Base-by-base conservation (phyloP, 2,888 invertebrate species). In the Nyleta sp. region DNA sequence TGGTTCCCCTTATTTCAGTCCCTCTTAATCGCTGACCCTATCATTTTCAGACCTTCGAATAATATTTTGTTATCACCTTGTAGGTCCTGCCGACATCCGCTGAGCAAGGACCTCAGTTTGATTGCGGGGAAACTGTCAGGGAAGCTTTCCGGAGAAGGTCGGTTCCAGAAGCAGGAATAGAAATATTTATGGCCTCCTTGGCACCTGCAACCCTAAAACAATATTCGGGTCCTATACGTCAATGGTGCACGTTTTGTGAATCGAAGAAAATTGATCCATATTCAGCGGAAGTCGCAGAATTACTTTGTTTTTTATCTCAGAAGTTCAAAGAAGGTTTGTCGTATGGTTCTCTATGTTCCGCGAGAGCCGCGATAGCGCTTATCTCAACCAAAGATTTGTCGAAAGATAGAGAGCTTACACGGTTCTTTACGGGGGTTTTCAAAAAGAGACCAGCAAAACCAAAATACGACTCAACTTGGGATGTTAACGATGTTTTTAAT, bases 381-480 rank as follows among this genome's bases (percentile, higher is more conserved):
- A 48, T 48, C 0, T 48, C 28, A 28, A 2, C 4, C 8, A n/a
- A 3, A 0, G 15, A 48, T 48, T 28, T 48, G 1, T 6, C 28
- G n/a, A 28, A 28, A 1, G n/a, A 48, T 28, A 24, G n/a, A 24
- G 24, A 24, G 2, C 1, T 48, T 7, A n/a, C 24, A 1, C 46
- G 70, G 7, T 40, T 77, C 15, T 60, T 77, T 7, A 64, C 33
- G 38, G 76, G 71, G 15, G 48, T 77, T 52, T 52, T 18, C 35
- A 42, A 53, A 11, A 44, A 46, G 13, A 35, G 71, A 10, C 64
- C 70, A 28, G n/a, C 52, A 2, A 65, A 60, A 55, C 59, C 65
- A 2, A 55, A 44, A 13, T 40, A 40, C 13, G 40, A 40, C 13
- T 5, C 17, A 6, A 40, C 8, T 2, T 71, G 71, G 24, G 46